These are phyloP conservation scores for Drosophila limbata DNA, from an alignment of 2,888 invertebrate genomes.

Conservation along the genomic window DNA sequence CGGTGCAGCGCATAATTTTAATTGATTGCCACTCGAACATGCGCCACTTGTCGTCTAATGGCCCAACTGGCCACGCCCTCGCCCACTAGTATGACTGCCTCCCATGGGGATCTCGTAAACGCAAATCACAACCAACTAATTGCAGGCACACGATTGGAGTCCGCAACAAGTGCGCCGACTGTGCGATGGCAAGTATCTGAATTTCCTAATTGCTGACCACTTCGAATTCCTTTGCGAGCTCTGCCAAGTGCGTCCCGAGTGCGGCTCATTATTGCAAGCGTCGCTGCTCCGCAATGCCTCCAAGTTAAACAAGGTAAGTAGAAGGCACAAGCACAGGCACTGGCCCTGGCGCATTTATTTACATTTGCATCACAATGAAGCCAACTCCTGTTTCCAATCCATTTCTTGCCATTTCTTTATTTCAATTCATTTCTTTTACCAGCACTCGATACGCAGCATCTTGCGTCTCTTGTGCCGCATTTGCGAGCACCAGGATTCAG, in stretches of 20 bases:
- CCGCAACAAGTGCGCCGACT: constrained; percentile 83
- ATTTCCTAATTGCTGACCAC: constrained; percentile 84
- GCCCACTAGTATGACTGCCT: too few relatives aligned
- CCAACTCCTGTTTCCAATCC: constrained; percentile 22
- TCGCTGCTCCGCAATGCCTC: constrained; percentile 78
- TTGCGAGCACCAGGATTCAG: constrained; percentile 38
- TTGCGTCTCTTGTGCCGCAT: constrained; percentile 65
- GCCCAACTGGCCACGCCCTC: constrained; percentile 19
- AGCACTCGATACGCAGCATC: constrained; percentile 73
- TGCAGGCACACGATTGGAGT: constrained; percentile 77
- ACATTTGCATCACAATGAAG: constrained; percentile 60
- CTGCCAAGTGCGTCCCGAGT: constrained; percentile 81
- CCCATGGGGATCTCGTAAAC: not conserved
- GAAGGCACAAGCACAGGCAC: not conserved
- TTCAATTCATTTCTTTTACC: constrained; percentile 9
- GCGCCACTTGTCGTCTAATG: constrained; percentile 67
- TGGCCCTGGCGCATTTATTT: not conserved
- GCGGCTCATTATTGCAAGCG: constrained; percentile 82
- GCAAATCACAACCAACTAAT: constrained; percentile 64
- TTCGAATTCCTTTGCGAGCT: constrained; percentile 83
- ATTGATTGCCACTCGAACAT: constrained; percentile 73
- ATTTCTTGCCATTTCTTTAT: constrained; percentile 9
- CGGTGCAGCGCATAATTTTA: constrained; percentile 62
- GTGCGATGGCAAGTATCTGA: constrained; percentile 77
- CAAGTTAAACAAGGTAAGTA: constrained; percentile 81